phyloP scores from a whole-genome alignment of 2,797 vertebrate species.

The Hypotaenidia philippensis region DNA sequence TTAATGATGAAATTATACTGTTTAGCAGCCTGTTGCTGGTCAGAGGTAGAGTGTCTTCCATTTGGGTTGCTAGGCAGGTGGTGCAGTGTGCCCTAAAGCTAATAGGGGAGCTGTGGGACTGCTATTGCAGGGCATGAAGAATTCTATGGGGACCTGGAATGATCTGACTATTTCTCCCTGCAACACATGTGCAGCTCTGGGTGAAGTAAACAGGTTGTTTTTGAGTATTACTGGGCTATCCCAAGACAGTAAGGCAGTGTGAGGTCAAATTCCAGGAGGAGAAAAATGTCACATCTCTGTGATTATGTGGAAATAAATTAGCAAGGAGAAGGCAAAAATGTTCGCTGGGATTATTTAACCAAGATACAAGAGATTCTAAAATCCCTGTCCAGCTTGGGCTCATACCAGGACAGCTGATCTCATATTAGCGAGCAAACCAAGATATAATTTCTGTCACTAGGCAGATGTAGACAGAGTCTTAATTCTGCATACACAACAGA shows the following conservation, averaged over 20 bases:
- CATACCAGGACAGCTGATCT: not conserved
- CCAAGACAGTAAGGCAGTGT: not conserved
- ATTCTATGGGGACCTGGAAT: not conserved
- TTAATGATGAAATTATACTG: not conserved
- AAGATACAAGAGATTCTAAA: not conserved
- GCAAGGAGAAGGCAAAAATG: not conserved
- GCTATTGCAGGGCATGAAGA: not conserved
- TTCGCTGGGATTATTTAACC: not conserved
- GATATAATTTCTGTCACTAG: not conserved
- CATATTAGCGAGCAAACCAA: not conserved
- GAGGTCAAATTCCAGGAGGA: not conserved
- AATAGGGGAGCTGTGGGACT: not conserved
- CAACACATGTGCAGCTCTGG: not conserved
- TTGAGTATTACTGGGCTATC: not conserved
- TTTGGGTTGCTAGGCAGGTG: not conserved
- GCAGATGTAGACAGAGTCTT: not conserved
- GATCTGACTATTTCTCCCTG: not conserved
- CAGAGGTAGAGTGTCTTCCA: not conserved
- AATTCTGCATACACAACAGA: not conserved
- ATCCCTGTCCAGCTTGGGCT: not conserved
- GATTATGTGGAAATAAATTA: not conserved
- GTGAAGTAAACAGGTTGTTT: not conserved
- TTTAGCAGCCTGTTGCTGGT: not conserved
- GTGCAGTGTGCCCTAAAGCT: not conserved
- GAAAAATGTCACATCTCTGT: rapidly evolving